Evolutionary conservation across 2,113 vertebrate species (phyloP).

Genomic region (Stigmatopora nigra): DNA sequence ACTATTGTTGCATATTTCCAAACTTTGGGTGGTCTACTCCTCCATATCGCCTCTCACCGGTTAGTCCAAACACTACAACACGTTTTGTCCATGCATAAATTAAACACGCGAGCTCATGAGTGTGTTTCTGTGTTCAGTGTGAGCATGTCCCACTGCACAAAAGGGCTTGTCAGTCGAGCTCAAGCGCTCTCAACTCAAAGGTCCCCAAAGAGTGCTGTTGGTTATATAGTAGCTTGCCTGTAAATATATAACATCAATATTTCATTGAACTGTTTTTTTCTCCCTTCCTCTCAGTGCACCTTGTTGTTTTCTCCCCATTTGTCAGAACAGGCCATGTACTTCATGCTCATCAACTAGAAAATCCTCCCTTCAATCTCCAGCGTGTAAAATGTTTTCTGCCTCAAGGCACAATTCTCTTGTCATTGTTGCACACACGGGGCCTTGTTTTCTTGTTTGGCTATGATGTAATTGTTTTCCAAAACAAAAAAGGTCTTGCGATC

Average conservation of each 20-base stretch:
- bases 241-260: conserved; percentile 74
- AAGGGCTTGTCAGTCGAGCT: conserved; percentile 54
- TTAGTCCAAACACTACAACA: neutral
- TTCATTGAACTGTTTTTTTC: conserved; percentile 60
- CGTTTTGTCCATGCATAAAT: conserved; percentile 31
- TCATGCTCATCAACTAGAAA: conserved; percentile 66
- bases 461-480: conserved; percentile 65
- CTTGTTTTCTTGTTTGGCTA: conserved; percentile 56
- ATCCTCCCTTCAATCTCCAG: conserved; percentile 41
- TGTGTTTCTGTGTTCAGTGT: conserved; percentile 47
- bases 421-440: conserved; percentile 59
- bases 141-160: conserved; percentile 34
- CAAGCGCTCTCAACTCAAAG: conserved; percentile 24
- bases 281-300: conserved; percentile 36
- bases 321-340: conserved; percentile 65
- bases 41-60: neutral
- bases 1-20: too few relatives aligned
- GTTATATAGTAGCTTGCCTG: conserved; percentile 59
- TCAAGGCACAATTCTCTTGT: conserved; percentile 64
- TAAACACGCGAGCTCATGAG: conserved; percentile 32
- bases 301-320: conserved; percentile 58
- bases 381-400: conserved; percentile 64
- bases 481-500: conserved; percentile 44
- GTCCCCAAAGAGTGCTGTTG: conserved; percentile 50
- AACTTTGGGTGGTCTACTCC: too few relatives aligned